Evolutionary conservation across 2,113 vertebrate species (phyloP), one percentile per base, ranked within the genome.

Genomic region (Chloropsis cyanopogon): DNA sequence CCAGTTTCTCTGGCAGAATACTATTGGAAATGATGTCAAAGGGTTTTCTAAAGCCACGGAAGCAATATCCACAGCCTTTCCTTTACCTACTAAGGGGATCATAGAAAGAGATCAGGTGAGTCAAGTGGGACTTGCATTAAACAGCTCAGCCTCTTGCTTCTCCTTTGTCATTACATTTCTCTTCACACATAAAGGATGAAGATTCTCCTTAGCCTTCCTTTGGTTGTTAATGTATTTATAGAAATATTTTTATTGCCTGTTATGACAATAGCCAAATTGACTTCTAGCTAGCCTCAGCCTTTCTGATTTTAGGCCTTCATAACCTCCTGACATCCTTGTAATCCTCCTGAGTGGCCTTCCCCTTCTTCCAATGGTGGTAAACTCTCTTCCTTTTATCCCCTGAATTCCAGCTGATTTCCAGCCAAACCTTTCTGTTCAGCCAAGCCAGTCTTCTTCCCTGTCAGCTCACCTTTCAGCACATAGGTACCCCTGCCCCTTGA

Each of bases 401-500:
- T 60, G 53, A 46, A 29, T 46, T 75, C 28, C 24, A 73, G 3
- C 16, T 41, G 28, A 4, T 26, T 47, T 53, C 13, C 46, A 53
- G 39, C 4, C 28, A 44, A 82, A 47, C 29, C n/a, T 7, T 65
- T 66, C 39, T 53, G 11, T 53, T 53, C 46, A 53, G n/a, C 16
- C 24, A 46, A 60, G 6, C 9, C 53, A 46, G 16, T 39, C 12
- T 50, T 71, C 28, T 61, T 65, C 13, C 20, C 33, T 24, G 7
- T n/a, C 0, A 0, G 7, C 20, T 68, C 33, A 46, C 14, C 23
- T 75, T 52, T 75, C 33, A 53, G 37, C 12, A 73, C 44, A 44
- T 0, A 52, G 26, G 44, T 26, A 33, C 33, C n/a, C 11, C 23
- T 59, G 19, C 10, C 15, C 10, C 37, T 52, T 46, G 10, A 52